phyloP scores from a whole-genome alignment of 2,113 vertebrate species.

The Chiloscyllium plagiosum region DNA sequence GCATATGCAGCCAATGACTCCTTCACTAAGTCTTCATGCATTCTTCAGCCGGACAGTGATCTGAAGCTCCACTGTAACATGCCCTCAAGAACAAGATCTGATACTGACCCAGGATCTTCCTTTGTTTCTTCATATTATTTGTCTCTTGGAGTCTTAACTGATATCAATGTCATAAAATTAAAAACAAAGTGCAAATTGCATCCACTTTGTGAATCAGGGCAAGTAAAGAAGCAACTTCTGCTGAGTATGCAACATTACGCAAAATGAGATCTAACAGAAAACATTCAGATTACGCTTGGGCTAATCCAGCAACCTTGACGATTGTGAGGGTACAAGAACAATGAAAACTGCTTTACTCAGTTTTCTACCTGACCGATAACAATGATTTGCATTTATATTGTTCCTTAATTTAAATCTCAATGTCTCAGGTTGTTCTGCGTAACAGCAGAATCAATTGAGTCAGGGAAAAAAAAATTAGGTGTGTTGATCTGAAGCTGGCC shows the following conservation, averaged over 20 bases:
- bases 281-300: neutral
- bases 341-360: neutral
- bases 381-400: neutral
- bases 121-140: neutral
- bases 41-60: neutral
- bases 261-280: neutral
- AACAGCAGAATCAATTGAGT: neutral
- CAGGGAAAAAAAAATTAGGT: neutral
- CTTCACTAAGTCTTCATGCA: neutral
- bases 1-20: neutral
- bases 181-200: neutral
- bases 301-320: slow-evolving; percentile 5
- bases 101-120: neutral
- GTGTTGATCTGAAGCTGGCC: neutral
- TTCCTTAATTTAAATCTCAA: neutral
- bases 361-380: neutral
- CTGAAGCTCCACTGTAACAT: neutral
- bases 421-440: neutral
- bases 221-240: slow-evolving; percentile 4
- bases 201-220: neutral
- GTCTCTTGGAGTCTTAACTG: neutral
- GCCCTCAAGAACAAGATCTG: neutral
- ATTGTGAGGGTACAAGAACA: neutral
- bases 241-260: neutral
- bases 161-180: neutral